These are phyloP conservation scores for Parnassius glacialis DNA, from an alignment of 2,888 invertebrate genomes.

Conservation along the genomic window DNA sequence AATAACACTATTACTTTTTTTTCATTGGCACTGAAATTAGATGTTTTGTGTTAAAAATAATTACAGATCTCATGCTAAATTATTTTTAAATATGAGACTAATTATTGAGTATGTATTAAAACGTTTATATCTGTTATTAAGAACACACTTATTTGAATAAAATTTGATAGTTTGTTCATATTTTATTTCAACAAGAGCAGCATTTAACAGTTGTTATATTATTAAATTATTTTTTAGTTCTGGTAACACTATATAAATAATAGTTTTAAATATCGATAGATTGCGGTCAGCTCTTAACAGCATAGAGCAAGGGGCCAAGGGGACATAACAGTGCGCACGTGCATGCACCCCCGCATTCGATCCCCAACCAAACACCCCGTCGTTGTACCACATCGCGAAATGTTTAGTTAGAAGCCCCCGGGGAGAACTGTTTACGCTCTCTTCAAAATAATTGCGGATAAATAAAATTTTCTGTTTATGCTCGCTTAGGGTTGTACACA, in stretches of 20 bases:
- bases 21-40: too few species aligned
- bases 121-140: too few species aligned
- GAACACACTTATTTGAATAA: too few species aligned
- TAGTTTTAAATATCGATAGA: conserved; percentile 41
- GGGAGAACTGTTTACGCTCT: conserved; percentile 43
- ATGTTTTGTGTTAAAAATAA: too few species aligned
- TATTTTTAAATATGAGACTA: too few species aligned
- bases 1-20: too few species aligned
- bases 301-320: conserved; percentile 49
- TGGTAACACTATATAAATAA: background rate
- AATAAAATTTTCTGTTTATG: conserved; percentile 60
- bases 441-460: conserved; percentile 65
- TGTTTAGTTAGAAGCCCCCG: conserved; percentile 48
- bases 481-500: conserved; percentile 32
- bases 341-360: conserved; percentile 54
- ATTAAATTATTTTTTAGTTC: too few species aligned
- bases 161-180: too few species aligned
- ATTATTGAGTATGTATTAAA: too few species aligned
- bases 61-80: too few species aligned
- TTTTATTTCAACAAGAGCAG: too few species aligned
- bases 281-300: conserved; percentile 60
- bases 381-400: conserved; percentile 61
- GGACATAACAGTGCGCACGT: conserved; percentile 69
- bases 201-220: too few species aligned
- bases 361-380: conserved; percentile 39